Base-by-base conservation (phyloP, 37 sponge, comb jelly and placozoan genomes). In the Theonella swinhoei region DNA sequence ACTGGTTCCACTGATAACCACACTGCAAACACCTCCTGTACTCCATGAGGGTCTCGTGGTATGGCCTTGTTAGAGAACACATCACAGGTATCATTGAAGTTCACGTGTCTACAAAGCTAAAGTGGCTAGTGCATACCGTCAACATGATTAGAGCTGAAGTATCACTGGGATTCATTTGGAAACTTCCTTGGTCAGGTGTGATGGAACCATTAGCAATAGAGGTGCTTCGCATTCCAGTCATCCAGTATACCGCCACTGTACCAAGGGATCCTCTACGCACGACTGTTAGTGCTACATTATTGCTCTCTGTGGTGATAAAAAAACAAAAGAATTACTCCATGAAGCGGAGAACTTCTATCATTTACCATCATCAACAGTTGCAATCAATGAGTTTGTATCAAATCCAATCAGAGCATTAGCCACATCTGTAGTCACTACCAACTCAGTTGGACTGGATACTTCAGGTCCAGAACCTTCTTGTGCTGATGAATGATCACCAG, bases 11-110 rank as follows among this genome's bases (percentile, higher is more conserved):
- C 89, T 24, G 70, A 39, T 17, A 95, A 73, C 30, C 39, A 59
- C 62, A 93, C 85, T 19, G 78, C 80, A 82, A 93, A 93, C 17
- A 88, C 59, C 73, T 93, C 89, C 30, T 86, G 39, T 26, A n/a
- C 23, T 24, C 86, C 89, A 82, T 88, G 89, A 64, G 93, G 93
- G 17, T 37, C 33, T 5, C 65, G 42, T 59, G 94, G 88, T 23
- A 64, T 80, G 39, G 88, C 93, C 93, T 92, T 43, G 8, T 35
- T 35, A 35, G 68, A 70, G 42, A 25, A 60, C n/a, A 34, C n/a
- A n/a, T n/a, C n/a, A n/a, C n/a, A n/a, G n/a, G n/a, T n/a, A n/a
- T n/a, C n/a, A n/a, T n/a, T n/a, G n/a, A n/a, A n/a, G n/a, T n/a
- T n/a, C n/a, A n/a, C n/a, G n/a, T n/a, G n/a, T n/a, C 14, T 66